phyloP scores from a whole-genome alignment of 2,797 vertebrate species.

The Eleutherodactylus coqui region DNA sequence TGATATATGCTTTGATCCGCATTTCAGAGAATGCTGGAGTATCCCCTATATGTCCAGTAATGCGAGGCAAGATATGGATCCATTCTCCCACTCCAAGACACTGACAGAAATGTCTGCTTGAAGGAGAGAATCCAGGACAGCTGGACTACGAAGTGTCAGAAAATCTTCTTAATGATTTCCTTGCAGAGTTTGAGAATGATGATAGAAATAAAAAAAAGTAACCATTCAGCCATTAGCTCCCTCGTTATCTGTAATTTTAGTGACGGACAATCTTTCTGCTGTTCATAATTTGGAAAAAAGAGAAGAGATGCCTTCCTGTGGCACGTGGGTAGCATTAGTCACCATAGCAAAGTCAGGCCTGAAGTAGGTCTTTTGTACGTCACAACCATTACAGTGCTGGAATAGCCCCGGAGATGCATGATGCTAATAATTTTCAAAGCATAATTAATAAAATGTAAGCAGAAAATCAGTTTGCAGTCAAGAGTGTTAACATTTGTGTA shows the following conservation, averaged over 20 bases:
- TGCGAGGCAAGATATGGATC: not conserved
- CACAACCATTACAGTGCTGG: slow-evolving; percentile 20
- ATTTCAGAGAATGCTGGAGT: not conserved
- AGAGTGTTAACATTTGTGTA: not conserved
- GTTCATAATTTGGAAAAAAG: slow-evolving; percentile 45
- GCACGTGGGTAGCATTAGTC: slow-evolving; percentile 35
- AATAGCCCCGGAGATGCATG: not conserved
- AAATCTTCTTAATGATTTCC: slow-evolving; percentile 53
- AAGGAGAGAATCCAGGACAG: slow-evolving; percentile 36
- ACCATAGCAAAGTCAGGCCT: slow-evolving; percentile 34
- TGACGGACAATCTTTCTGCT: slow-evolving; percentile 50
- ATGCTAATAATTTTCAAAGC: not conserved
- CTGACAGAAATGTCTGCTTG: slow-evolving; percentile 44
- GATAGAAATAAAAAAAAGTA: slow-evolving; percentile 52
- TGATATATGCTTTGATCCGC: not conserved
- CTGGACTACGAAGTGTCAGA: slow-evolving; percentile 37
- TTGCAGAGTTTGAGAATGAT: slow-evolving; percentile 32
- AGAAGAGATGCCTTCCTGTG: slow-evolving; percentile 27
- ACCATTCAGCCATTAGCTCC: slow-evolving; percentile 51
- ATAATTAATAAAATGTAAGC: not conserved
- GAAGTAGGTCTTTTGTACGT: slow-evolving; percentile 13
- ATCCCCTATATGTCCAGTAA: not conserved
- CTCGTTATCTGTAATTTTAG: slow-evolving; percentile 60
- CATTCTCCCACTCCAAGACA: not conserved
- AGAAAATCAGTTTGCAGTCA: not conserved